phyloP scores from a whole-genome alignment of 1,140 invertebrate species.

The Microplitis demolitor region DNA sequence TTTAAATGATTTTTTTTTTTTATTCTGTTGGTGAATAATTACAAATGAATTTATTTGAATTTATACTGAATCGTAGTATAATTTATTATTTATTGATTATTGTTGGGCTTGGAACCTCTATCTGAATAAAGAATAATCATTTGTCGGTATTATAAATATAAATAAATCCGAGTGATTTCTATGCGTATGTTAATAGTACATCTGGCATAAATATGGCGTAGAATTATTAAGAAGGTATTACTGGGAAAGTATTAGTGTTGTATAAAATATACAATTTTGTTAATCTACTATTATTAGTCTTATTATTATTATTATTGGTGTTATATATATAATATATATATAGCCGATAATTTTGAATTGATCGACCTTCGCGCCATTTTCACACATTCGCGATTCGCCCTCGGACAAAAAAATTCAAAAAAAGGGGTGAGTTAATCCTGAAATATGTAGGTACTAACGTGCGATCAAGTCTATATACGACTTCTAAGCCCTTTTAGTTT shows the following conservation, averaged over 20 bases:
- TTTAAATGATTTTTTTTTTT: no score
- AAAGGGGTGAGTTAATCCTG: conserved; percentile 34
- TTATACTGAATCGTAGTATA: no score
- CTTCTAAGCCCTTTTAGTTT: conserved; percentile 13
- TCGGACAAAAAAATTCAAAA: not conserved
- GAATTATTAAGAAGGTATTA: no score
- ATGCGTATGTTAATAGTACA: no score
- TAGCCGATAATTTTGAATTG: conserved; percentile 36
- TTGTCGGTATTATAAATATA: no score
- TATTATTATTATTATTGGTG: conserved; percentile 14
- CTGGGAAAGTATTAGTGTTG: not conserved
- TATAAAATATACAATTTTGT: not conserved
- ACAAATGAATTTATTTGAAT: no score
- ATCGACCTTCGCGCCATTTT: conserved; percentile 24
- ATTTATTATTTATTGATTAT: no score
- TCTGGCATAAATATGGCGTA: no score
- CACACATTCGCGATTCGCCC: not conserved
- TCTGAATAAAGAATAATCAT: no score
- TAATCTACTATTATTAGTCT: not conserved
- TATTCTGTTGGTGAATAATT: no score
- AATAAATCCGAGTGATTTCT: no score
- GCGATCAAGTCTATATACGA: conserved; percentile 19
- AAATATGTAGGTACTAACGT: conserved; percentile 31
- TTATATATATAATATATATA: conserved; percentile 8
- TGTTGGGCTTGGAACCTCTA: no score